Conservation (phyloP, 2,888 invertebrate genomes). For the Tetranychus piercei region DNA sequence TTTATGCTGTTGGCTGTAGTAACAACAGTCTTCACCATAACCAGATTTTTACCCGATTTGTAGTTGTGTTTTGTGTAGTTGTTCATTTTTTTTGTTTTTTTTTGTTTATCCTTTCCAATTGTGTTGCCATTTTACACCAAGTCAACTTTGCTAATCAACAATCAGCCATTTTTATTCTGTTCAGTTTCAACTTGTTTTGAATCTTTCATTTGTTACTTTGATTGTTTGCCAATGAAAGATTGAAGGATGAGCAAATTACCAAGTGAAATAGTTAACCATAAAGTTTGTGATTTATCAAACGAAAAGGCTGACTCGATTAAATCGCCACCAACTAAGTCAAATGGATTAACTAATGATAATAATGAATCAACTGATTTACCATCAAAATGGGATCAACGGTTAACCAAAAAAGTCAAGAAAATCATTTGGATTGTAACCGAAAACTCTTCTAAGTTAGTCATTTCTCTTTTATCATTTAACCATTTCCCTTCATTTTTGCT, state of each 20-base stretch:
- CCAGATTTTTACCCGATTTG: too few species aligned
- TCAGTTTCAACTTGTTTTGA: too few species aligned
- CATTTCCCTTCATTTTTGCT: neutral
- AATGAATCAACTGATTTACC: neutral
- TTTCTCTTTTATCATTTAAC: neutral
- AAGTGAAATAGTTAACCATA: neutral
- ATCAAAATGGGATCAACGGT: constrained; percentile 3
- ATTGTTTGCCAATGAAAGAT: neutral
- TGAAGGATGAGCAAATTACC: neutral
- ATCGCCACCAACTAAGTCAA: neutral
- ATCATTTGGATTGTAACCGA: constrained; percentile 6
- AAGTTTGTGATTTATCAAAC: neutral
- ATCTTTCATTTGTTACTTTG: too few species aligned
- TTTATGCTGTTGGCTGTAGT: neutral
- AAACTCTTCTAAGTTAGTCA: constrained; percentile 13
- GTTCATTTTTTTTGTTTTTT: neutral
- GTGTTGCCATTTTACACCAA: neutral
- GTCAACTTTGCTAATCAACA: too few species aligned
- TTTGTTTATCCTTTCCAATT: neutral
- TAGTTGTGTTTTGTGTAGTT: neutral
- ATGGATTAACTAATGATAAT: neutral
- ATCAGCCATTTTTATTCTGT: too few species aligned
- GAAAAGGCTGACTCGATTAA: neutral
- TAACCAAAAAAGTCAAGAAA: neutral
- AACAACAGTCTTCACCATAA: neutral